Conservation (phyloP, 1,140 invertebrate genomes). For the Pygmarrhopalites habei region DNA sequence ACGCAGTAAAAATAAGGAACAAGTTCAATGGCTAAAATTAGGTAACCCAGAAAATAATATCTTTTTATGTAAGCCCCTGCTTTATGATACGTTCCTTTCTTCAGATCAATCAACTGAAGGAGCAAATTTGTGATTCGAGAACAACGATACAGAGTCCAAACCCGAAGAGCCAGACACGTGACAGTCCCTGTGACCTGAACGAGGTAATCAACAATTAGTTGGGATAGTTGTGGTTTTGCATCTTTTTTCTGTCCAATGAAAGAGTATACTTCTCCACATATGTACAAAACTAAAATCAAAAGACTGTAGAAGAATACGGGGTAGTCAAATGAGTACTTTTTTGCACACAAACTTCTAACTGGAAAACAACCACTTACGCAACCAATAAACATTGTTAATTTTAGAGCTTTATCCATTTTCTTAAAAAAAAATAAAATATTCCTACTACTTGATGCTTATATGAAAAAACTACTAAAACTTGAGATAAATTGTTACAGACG, state of each 20-base stretch:
- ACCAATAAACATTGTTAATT: not conserved
- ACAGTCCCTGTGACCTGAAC: not conserved
- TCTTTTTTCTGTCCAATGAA: not conserved
- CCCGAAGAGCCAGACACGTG: not conserved
- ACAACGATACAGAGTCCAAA: not conserved
- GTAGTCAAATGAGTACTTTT: not conserved
- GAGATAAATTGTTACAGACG: too few relatives aligned
- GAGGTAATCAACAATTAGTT: not conserved
- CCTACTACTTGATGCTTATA: too few relatives aligned
- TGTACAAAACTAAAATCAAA: not conserved
- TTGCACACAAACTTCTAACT: not conserved
- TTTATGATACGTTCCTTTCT: not conserved
- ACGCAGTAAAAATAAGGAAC: not conserved
- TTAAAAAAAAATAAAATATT: too few relatives aligned
- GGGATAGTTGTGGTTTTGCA: not conserved
- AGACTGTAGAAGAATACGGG: not conserved
- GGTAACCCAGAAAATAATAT: slow-evolving; percentile 1
- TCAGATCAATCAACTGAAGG: not conserved
- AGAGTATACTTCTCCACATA: not conserved
- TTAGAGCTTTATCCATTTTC: not conserved
- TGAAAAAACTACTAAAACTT: too few relatives aligned
- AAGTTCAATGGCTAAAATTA: not conserved
- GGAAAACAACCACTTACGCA: not conserved
- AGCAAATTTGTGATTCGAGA: not conserved
- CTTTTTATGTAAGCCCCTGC: not conserved